A percentile compares a stretch with the other conserved stretches of the same genome.
Evolutionary conservation across 2,797 vertebrate species (phyloP).

Genomic region (Rhynchonycteris naso): DNA sequence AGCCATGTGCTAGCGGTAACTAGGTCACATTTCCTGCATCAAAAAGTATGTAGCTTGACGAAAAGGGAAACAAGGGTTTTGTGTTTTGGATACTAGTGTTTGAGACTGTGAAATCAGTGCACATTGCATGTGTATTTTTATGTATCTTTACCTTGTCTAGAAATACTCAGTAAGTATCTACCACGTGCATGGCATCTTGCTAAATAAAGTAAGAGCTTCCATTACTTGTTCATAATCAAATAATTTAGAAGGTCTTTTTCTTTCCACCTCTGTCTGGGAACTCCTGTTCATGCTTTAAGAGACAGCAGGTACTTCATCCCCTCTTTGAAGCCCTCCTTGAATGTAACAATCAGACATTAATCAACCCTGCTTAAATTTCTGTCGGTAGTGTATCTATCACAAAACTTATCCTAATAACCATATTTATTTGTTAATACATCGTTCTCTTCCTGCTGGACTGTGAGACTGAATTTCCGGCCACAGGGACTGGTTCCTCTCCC

Average conservation of each 20-base stretch:
- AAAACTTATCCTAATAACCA: neutral
- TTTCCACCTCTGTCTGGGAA: neutral
- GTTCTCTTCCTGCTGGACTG: neutral
- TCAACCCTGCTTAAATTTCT: neutral
- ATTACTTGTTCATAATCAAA: neutral
- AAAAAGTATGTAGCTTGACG: neutral
- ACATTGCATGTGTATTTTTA: neutral
- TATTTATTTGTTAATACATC: slow-evolving; percentile 25
- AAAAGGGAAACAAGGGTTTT: neutral
- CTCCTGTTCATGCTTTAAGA: slow-evolving; percentile 6
- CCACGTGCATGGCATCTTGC: neutral
- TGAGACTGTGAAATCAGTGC: neutral
- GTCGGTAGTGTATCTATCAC: neutral
- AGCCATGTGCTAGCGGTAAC: neutral
- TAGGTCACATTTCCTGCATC: neutral
- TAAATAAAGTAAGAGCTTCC: neutral
- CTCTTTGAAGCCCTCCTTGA: neutral
- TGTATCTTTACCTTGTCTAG: neutral
- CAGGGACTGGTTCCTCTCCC: neutral
- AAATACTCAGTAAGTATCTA: neutral
- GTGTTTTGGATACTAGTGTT: neutral
- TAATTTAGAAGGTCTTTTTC: neutral
- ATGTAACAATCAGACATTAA: neutral
- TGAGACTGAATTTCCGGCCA: neutral
- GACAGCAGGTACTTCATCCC: neutral